A percentile compares a stretch with the other conserved stretches of the same genome.
Conservation (phyloP, 2,888 invertebrate genomes). For the Minunthozetes semirufus region DNA sequence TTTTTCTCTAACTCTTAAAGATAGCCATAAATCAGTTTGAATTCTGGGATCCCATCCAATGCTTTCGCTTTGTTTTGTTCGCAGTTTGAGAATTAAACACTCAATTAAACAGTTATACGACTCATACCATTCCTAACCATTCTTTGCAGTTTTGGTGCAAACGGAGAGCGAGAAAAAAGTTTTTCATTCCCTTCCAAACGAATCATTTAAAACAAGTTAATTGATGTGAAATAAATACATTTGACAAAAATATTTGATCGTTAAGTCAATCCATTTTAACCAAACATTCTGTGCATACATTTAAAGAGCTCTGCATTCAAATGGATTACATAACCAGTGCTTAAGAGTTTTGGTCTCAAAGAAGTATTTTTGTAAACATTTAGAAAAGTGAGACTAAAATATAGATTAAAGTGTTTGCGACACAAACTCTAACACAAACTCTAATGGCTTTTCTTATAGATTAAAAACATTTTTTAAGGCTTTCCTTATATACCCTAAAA, state of each 20-base stretch:
- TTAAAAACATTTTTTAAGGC: background rate
- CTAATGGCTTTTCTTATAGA: background rate
- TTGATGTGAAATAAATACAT: conserved; percentile 8
- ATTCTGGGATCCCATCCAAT: background rate
- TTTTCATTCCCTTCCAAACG: background rate
- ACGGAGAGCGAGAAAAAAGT: background rate
- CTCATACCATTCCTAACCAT: background rate
- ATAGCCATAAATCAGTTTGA: conserved; percentile 25
- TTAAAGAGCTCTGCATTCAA: background rate
- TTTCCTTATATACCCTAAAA: background rate
- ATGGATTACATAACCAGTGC: too few relatives aligned
- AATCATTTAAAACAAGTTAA: background rate
- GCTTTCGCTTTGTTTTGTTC: conserved; percentile 11
- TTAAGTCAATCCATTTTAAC: background rate
- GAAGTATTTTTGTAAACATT: background rate
- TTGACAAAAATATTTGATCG: background rate
- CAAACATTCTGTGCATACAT: background rate
- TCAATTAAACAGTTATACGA: conserved; percentile 16
- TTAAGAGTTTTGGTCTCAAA: too few relatives aligned
- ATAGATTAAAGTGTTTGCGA: background rate
- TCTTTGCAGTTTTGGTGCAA: too few relatives aligned
- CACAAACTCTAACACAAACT: background rate
- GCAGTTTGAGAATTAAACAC: conserved; percentile 8
- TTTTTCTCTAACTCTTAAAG: background rate
- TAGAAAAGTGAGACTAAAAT: background rate